phyloP scores from a whole-genome alignment of 2,888 invertebrate species.

The Hylaea fasciaria region DNA sequence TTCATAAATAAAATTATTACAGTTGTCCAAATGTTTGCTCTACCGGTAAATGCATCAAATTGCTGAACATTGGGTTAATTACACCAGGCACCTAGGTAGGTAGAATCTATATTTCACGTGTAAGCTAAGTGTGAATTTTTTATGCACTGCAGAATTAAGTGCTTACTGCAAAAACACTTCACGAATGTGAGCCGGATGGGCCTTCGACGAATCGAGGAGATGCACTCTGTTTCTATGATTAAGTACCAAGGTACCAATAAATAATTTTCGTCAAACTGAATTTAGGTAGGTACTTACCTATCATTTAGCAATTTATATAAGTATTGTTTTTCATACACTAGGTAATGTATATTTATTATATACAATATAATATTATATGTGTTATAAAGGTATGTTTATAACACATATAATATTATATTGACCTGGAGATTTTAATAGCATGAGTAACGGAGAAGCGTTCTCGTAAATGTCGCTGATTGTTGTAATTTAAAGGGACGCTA shows the following conservation, averaged over 20 bases:
- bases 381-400: no score
- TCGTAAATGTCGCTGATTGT: slow-evolving; percentile 38
- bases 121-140: background rate
- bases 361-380: no score
- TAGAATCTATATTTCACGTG: background rate
- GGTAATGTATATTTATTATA: no score
- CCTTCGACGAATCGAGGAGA: background rate
- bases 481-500: slow-evolving; percentile 46
- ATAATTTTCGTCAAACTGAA: no score
- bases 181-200: background rate
- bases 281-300: no score
- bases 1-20: background rate
- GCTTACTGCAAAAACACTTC: background rate
- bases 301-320: no score
- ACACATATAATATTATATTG: no score
- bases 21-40: slow-evolving; percentile 4
- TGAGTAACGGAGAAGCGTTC: no score
- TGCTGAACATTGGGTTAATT: slow-evolving; percentile 1
- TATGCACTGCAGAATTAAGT: background rate
- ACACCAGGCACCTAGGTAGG: background rate
- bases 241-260: no score
- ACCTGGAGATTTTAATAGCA: no score
- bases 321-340: no score
- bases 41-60: background rate
- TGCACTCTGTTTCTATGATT: no score